These are phyloP conservation scores for Anagrus nilaparvatae DNA, from an alignment of 1,140 invertebrate genomes.

Conservation along the genomic window DNA sequence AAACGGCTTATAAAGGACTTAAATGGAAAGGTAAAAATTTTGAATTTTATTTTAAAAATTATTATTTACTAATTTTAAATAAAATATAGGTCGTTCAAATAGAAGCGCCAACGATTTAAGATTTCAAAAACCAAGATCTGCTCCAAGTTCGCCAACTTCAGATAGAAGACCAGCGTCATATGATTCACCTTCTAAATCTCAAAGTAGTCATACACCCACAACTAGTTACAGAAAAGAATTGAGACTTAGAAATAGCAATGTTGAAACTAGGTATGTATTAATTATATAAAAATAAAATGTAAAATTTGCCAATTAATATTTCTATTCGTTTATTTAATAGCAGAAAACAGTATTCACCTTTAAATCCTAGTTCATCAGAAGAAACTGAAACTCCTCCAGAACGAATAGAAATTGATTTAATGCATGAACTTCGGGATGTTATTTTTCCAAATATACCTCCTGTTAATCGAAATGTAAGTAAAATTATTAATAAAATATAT, in stretches of 20 bases:
- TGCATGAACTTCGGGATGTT: slow-evolving; percentile 56
- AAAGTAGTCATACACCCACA: slow-evolving; percentile 35
- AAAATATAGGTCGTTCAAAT: slow-evolving; percentile 33
- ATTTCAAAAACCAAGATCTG: slow-evolving; percentile 48
- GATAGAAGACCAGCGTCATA: slow-evolving; percentile 40
- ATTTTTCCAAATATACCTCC: slow-evolving; percentile 44
- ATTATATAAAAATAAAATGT: slow-evolving; percentile 8
- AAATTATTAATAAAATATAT: too few relatives aligned
- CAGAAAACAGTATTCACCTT: slow-evolving; percentile 42
- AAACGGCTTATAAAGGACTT: slow-evolving; percentile 64
- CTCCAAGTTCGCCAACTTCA: slow-evolving; percentile 55
- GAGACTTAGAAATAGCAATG: slow-evolving; percentile 33
- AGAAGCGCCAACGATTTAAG: slow-evolving; percentile 31
- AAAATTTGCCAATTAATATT: not conserved
- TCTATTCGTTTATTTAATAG: slow-evolving; percentile 23
- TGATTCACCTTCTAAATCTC: slow-evolving; percentile 36
- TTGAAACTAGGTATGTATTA: slow-evolving; percentile 37
- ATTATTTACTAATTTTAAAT: slow-evolving; percentile 3
- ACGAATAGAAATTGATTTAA: slow-evolving; percentile 50
- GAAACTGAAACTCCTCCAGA: slow-evolving; percentile 34
- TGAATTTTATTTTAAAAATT: slow-evolving; percentile 8
- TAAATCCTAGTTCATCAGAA: slow-evolving; percentile 44
- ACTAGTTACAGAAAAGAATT: slow-evolving; percentile 45
- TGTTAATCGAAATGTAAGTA: slow-evolving; percentile 47
- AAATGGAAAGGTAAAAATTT: slow-evolving; percentile 47